Conservation (phyloP, 2,113 vertebrate species). For the Microtus oregoni region DNA sequence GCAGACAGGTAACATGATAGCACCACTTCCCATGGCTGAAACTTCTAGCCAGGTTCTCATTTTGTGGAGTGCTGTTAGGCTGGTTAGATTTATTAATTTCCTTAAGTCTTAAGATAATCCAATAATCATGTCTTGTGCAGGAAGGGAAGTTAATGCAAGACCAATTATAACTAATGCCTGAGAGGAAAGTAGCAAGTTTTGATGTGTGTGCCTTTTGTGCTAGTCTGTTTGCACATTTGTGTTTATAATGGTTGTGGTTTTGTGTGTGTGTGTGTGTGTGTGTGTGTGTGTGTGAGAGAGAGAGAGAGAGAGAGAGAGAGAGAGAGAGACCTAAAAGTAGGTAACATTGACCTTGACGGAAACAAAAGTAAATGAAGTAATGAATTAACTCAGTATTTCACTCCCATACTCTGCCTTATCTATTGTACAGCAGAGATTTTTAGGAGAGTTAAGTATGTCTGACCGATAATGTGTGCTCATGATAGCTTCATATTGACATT, state of each 20-base stretch:
- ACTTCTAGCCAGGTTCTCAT: not conserved
- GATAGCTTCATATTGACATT: conserved; percentile 47
- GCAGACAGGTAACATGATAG: not conserved
- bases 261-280: too few relatives aligned
- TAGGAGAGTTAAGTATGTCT: not conserved
- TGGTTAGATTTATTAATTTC: conserved; percentile 24
- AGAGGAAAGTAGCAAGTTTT: not conserved
- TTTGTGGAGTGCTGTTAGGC: not conserved
- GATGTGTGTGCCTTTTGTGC: not conserved
- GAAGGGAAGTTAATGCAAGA: not conserved
- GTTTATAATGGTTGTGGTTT: conserved; percentile 88
- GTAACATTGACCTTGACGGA: not conserved
- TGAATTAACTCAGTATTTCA: not conserved
- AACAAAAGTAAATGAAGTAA: conserved; percentile 18
- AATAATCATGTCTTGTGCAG: conserved; percentile 29
- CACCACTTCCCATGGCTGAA: not conserved
- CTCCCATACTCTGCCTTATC: not conserved
- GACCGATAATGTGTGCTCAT: not conserved
- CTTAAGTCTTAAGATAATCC: conserved; percentile 48
- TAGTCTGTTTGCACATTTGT: not conserved
- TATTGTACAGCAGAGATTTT: not conserved
- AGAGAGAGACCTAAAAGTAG: not conserved
- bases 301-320: too few relatives aligned
- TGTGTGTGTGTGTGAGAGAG: not conserved
- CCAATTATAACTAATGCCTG: not conserved